Base-by-base conservation (phyloP, 64 coral and sea anemone genomes). In the Acropora tenuis region DNA sequence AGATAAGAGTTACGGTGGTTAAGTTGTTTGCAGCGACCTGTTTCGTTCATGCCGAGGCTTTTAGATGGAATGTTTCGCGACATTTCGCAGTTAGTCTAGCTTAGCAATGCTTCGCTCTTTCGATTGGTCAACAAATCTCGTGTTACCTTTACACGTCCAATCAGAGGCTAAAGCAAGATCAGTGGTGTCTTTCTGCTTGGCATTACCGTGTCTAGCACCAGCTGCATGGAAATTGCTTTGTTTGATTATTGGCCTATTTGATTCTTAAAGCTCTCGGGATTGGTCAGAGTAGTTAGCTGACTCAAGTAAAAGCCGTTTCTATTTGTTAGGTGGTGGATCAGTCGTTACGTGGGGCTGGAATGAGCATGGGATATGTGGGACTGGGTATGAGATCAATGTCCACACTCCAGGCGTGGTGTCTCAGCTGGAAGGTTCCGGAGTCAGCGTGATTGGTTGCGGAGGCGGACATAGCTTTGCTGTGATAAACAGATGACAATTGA, bases 281-380 rank as follows among this genome's bases (percentile, higher is more conserved):
- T 55, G 52, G 52, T 10, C 52, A 55, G 10, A 10, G 52, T 55
- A 55, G 10, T 10, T 55, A 2, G 52, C 10, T 55, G 52, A 55
- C 52, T 55, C 52, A 55, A 55, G 5, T 55, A 55, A 55, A 55
- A 7, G 10, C 52, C 52, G 52, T 30, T 55, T 55, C 52, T 63
- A 74, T 88, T 66, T 48, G 52, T 41, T 40, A 98, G 96, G 78
- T 86, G 53, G 16, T 89, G 96, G 93, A 1, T 48, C 83, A 57
- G 74, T 94, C 16, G 6, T 89, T 50, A 79, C 93, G 16, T 98
- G 96, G 96, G 96, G 96, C 42, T 98, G 96, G 96, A 98, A 98
- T 80, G 96, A 98, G 50, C 96, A 98, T 76, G 93, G 96, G 79
- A 95, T 98, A 15, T 98, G 96, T 80, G 96, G 96, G 48, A 89